Evolutionary conservation across 2,888 invertebrate species (phyloP).

Genomic region (Microplitis deprimator): DNA sequence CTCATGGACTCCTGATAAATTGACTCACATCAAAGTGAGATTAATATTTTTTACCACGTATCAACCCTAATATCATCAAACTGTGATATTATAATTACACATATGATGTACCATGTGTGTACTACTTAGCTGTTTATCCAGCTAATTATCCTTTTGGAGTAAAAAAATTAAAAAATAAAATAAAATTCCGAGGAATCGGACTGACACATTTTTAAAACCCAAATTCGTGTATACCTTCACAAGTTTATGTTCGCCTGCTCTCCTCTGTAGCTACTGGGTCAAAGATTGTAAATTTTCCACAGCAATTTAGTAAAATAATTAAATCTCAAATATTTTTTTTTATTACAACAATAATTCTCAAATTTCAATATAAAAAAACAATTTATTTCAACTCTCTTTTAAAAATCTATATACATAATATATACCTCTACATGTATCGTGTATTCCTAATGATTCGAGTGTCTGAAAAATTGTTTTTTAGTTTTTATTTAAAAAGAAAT

Average conservation of each 20-base stretch:
- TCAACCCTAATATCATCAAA: not conserved
- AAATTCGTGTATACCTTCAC: not conserved
- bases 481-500: slow-evolving; percentile 11
- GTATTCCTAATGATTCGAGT: slow-evolving; percentile 30
- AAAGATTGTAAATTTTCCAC: not conserved
- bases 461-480: slow-evolving; percentile 30
- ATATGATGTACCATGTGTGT: not conserved
- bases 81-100: not conserved
- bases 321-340: not conserved
- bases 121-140: not conserved
- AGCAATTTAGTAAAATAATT: not conserved
- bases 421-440: slow-evolving; percentile 2
- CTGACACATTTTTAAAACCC: not conserved
- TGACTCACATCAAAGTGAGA: slow-evolving; percentile 1
- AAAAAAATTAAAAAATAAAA: not conserved
- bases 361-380: not conserved
- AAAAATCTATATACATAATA: not conserved
- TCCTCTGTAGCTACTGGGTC: not conserved
- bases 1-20: slow-evolving; percentile 1
- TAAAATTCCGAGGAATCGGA: not conserved
- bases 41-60: not conserved
- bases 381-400: slow-evolving; percentile 4
- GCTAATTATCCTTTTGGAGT: not conserved
- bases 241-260: not conserved
- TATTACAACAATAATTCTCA: slow-evolving; percentile 9